These are phyloP conservation scores for Apteryx mantelli DNA, from an alignment of 2,113 vertebrate genomes.

Conservation along the genomic window DNA sequence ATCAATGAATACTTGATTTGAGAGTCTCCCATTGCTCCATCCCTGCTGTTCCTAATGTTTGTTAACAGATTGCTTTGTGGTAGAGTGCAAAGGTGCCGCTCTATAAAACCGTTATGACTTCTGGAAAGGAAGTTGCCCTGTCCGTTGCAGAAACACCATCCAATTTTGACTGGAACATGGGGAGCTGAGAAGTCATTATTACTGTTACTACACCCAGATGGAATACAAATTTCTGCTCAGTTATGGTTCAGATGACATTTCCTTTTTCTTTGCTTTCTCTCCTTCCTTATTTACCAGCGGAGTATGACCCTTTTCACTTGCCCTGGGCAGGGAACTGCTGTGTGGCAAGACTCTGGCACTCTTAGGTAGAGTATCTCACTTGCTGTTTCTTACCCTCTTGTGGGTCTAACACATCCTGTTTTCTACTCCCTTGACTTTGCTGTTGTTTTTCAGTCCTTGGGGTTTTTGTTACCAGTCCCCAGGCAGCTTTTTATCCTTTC, in stretches of 20 bases:
- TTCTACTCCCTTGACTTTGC: not conserved
- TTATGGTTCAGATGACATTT: slow-evolving; percentile 37
- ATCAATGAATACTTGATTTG: slow-evolving; percentile 66
- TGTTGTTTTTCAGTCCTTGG: not conserved
- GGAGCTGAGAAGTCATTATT: slow-evolving; percentile 48
- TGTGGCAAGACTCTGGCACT: not conserved
- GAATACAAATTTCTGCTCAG: slow-evolving; percentile 19
- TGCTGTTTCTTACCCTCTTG: not conserved
- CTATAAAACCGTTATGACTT: slow-evolving; percentile 57
- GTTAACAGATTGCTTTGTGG: slow-evolving; percentile 68
- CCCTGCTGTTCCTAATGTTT: slow-evolving; percentile 62
- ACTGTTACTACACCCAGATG: slow-evolving; percentile 39
- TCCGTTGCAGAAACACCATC: slow-evolving; percentile 46
- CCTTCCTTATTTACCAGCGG: not conserved
- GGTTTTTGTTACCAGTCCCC: not conserved
- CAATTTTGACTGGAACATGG: slow-evolving; percentile 50
- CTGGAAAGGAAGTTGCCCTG: slow-evolving; percentile 51
- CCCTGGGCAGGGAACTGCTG: not conserved
- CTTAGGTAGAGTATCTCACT: not conserved
- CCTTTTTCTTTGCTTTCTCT: not conserved
- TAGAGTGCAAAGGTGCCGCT: slow-evolving; percentile 58
- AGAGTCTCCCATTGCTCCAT: slow-evolving; percentile 56
- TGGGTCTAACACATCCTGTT: not conserved
- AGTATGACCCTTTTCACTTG: not conserved
- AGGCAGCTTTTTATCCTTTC: not conserved